Base-by-base conservation (phyloP, 2,797 vertebrate genomes). In the Spinus pinus region DNA sequence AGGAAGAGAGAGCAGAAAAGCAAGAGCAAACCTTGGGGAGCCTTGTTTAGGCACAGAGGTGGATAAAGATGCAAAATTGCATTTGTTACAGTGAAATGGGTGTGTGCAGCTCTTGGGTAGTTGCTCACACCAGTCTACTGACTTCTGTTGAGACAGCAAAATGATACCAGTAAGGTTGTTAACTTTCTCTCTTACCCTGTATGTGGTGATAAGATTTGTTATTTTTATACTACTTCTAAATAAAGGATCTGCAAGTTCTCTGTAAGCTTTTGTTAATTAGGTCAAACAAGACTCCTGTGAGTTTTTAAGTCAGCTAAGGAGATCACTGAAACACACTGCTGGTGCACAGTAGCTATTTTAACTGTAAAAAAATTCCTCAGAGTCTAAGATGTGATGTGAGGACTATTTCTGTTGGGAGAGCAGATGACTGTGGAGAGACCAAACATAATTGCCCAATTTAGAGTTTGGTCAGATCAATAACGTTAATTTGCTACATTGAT, bases 241-340 rank as follows among this genome's bases (percentile, higher is more conserved):
- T 93, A 94, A 92, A 80, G 86, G 39, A 88, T 88, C 70, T 85
- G 73, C 56, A 84, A 88, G 71, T 95, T 95, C 93, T 73, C 90
- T n/a, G n/a, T 81, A 60, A 90, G 88, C 86, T 92, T 92, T 93
- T 49, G 81, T 84, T 96, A 97, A 96, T 97, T 95, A 94, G 96
- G 95, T 96, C 95, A 94, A 56, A 95, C 49, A 88, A 90, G 92
- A 70, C 95, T 90, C 95, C 64, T 86, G 93, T 94, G 96, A 93
- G 88, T 93, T 94, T 78, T 95, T 95, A 96, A 96, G 90, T 95
- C 88, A 95, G 86, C 86, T 94, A 56, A 93, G 85, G 94, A 90
- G 90, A 95, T 94, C 72, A 33, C 86, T 90, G 92, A 46, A 94
- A 81, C 77, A 81, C 78, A 12, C 73, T 79, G 73, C 42, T 96